Conservation (phyloP, 1,140 invertebrate genomes). For the Drosophila dunni region DNA sequence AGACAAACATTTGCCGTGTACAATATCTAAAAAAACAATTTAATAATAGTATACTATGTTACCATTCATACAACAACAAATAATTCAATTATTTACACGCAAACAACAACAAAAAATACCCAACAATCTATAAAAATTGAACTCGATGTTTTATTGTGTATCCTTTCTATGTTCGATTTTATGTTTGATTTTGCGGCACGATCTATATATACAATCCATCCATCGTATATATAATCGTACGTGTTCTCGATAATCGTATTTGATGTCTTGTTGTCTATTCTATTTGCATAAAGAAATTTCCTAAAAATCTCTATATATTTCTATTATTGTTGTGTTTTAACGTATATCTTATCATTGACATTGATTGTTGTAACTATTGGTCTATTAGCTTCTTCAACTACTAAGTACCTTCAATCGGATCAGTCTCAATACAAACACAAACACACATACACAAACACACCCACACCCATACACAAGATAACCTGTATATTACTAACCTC, state of each 20-base stretch:
- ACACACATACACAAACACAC: constrained; percentile 39
- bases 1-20: constrained; percentile 62
- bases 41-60: too few relatives aligned
- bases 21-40: constrained; percentile 20
- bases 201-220: constrained; percentile 64
- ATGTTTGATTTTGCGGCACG: constrained; percentile 48
- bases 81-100: constrained; percentile 53
- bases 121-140: constrained; percentile 59
- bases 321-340: constrained; percentile 72
- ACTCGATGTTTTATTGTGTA: constrained; percentile 60
- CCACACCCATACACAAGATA: constrained; percentile 34
- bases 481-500: constrained; percentile 30
- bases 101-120: constrained; percentile 15
- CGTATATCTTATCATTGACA: constrained; percentile 54
- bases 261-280: constrained; percentile 74
- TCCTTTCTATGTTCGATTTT: constrained; percentile 57
- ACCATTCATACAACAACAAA: constrained; percentile 30
- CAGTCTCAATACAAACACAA: constrained; percentile 24
- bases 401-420: constrained; percentile 42
- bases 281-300: constrained; percentile 62
- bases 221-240: constrained; percentile 53
- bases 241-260: constrained; percentile 54
- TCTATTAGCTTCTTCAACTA: constrained; percentile 58
- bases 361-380: constrained; percentile 71
- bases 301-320: constrained; percentile 16